Evolutionary conservation across 1,140 invertebrate genomes (phyloP).

Genomic region (Polypedilum pembai): DNA sequence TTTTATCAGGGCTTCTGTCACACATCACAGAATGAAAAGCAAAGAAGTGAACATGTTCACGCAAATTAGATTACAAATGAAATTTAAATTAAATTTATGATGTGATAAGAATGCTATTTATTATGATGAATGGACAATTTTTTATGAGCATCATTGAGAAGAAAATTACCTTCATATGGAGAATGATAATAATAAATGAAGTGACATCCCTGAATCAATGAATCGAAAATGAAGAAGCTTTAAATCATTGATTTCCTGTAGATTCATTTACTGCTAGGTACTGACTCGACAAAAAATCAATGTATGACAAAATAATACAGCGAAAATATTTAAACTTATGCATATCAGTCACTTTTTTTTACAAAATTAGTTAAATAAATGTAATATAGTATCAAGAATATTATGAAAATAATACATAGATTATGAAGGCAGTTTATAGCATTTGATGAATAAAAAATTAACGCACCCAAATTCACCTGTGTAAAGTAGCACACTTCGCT

Average conservation of each 20-base stretch:
- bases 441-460: too few relatives aligned
- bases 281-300: neutral
- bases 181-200: neutral
- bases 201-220: neutral
- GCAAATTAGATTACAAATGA: too few relatives aligned
- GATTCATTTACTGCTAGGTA: neutral
- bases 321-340: neutral
- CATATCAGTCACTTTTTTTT: neutral
- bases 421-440: too few relatives aligned
- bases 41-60: too few relatives aligned
- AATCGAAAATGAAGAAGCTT: constrained; percentile 11
- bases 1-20: neutral
- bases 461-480: neutral
- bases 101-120: neutral
- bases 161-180: neutral
- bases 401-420: too few relatives aligned
- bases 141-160: neutral
- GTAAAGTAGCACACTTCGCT: neutral
- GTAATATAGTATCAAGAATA: too few relatives aligned
- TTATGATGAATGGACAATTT: neutral
- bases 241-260: constrained; percentile 15
- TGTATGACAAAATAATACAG: neutral
- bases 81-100: neutral
- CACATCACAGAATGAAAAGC: too few relatives aligned
- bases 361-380: too few relatives aligned